A percentile compares a stretch with the other conserved stretches of the same genome.
phyloP scores from a whole-genome alignment of 2,797 vertebrate genomes.

The Parambassis ranga region DNA sequence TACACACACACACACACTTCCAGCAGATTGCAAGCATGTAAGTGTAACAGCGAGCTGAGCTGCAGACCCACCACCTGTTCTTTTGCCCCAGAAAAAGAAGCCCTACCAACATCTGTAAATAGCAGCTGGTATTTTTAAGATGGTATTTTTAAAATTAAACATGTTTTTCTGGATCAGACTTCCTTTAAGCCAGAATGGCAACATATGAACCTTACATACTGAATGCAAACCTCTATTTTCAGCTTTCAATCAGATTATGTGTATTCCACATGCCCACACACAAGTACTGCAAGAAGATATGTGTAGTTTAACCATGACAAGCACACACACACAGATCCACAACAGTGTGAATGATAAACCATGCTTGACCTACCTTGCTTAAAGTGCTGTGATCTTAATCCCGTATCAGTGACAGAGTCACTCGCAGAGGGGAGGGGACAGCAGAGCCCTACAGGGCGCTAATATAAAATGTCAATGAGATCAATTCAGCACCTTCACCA shows the following conservation, averaged over 20 bases:
- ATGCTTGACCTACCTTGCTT: conserved; percentile 43
- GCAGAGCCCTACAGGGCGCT: conserved; percentile 19
- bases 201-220: too few species aligned
- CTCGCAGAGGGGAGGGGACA: not conserved
- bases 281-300: not conserved
- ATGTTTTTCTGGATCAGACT: too few species aligned
- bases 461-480: conserved; percentile 64
- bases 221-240: too few species aligned
- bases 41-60: conserved; percentile 27
- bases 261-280: not conserved
- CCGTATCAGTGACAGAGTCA: conserved; percentile 6
- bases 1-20: not conserved
- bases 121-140: conserved; percentile 50
- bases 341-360: not conserved
- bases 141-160: not conserved
- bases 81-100: conserved; percentile 54
- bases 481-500: conserved; percentile 56
- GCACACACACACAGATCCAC: too few species aligned
- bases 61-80: conserved; percentile 58
- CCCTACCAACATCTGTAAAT: conserved; percentile 62
- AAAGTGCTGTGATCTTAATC: conserved; percentile 27
- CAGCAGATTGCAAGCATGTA: conserved; percentile 5
- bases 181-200: too few species aligned
- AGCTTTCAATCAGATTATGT: not conserved
- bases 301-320: too few species aligned